Percentiles rank a stretch among this genome's conserved stretches.
phyloP scores from a whole-genome alignment of 2,888 invertebrate species.

The Girardia tigrina region DNA sequence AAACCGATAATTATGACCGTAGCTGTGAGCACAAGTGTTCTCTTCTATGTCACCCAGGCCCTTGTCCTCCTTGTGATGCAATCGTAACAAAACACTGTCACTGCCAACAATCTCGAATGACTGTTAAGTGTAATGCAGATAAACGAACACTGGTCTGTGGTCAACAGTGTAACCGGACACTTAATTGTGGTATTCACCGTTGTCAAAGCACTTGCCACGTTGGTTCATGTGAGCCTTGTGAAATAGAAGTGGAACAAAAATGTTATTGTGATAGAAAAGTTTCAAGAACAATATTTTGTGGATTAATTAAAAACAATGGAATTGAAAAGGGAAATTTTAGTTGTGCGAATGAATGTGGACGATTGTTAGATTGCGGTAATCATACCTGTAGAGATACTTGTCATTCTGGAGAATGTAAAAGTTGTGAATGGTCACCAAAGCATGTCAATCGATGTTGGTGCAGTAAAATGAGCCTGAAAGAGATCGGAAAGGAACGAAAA shows the following conservation, averaged over 20 bases:
- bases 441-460: slow-evolving; percentile 63
- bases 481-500: neutral
- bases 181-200: slow-evolving; percentile 65
- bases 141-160: slow-evolving; percentile 54
- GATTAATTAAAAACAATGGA: slow-evolving; percentile 46
- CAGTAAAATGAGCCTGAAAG: slow-evolving; percentile 54
- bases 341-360: slow-evolving; percentile 39
- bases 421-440: slow-evolving; percentile 58
- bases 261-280: slow-evolving; percentile 43
- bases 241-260: slow-evolving; percentile 42
- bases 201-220: slow-evolving; percentile 66
- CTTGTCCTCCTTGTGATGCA: slow-evolving; percentile 38
- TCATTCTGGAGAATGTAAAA: slow-evolving; percentile 59
- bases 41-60: slow-evolving; percentile 32
- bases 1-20: neutral
- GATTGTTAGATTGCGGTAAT: slow-evolving; percentile 50
- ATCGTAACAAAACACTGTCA: slow-evolving; percentile 39
- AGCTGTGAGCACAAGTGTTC: neutral
- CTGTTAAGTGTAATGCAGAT: slow-evolving; percentile 24
- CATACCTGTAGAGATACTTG: slow-evolving; percentile 62
- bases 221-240: slow-evolving; percentile 64
- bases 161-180: slow-evolving; percentile 59
- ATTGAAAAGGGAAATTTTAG: slow-evolving; percentile 38
- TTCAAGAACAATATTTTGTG: slow-evolving; percentile 57
- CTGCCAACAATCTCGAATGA: slow-evolving; percentile 56